Evolutionary conservation across 2,113 vertebrate species (phyloP).

Genomic region (Puma concolor): DNA sequence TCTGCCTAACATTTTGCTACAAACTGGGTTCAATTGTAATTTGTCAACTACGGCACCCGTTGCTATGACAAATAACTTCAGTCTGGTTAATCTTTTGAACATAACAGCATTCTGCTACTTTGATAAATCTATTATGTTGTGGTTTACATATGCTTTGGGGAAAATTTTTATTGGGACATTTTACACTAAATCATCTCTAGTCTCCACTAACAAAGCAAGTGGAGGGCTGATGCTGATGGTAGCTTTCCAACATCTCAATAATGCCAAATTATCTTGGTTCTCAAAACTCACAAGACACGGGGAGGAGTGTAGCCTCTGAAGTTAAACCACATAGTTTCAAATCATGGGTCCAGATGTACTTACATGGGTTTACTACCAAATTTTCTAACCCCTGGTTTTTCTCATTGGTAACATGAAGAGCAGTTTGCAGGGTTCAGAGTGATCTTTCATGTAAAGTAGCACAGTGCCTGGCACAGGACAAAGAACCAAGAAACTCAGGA

Average conservation of each 20-base stretch:
- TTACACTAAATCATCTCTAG: conserved; percentile 65
- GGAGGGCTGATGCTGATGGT: not conserved
- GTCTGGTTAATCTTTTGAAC: conserved; percentile 72
- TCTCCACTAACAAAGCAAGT: conserved; percentile 55
- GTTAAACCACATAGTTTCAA: not conserved
- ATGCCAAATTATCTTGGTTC: not conserved
- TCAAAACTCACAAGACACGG: not conserved
- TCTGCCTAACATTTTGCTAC: conserved; percentile 67
- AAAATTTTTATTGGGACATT: conserved; percentile 58
- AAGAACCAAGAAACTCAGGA: not conserved
- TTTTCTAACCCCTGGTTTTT: not conserved
- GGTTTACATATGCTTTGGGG: conserved; percentile 69
- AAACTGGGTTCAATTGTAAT: conserved; percentile 60
- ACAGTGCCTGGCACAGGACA: too few species aligned
- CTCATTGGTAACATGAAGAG: not conserved
- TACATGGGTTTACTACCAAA: not conserved
- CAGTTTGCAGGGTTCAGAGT: not conserved
- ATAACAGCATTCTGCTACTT: conserved; percentile 62
- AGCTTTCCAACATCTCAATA: not conserved
- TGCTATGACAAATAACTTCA: conserved; percentile 64
- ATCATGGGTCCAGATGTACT: not conserved
- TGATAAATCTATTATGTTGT: conserved; percentile 71
- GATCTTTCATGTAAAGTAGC: not conserved
- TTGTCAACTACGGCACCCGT: conserved; percentile 63
- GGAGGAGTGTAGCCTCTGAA: not conserved